Conservation (phyloP, 1,140 invertebrate genomes). For the Oreohelix idahoensis region DNA sequence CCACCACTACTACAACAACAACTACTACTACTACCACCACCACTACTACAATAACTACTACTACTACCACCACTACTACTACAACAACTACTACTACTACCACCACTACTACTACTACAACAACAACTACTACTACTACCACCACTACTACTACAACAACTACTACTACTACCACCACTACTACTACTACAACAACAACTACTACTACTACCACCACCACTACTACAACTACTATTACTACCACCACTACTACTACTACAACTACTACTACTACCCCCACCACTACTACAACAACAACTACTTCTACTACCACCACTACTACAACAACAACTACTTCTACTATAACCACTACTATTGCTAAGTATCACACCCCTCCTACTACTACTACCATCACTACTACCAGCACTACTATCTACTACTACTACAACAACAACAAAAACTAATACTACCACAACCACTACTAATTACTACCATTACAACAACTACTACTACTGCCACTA, state of each 20-base stretch:
- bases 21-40: background rate
- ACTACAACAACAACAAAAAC: too few relatives aligned
- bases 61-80: conserved; percentile 38
- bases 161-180: conserved; percentile 43
- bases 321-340: too few relatives aligned
- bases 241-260: background rate
- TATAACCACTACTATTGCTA: too few relatives aligned
- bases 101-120: conserved; percentile 42
- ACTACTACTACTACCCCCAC: background rate
- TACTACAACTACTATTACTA: conserved; percentile 3
- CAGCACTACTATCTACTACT: too few relatives aligned
- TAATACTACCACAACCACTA: too few relatives aligned
- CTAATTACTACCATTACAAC: too few relatives aligned
- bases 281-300: too few relatives aligned
- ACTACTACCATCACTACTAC: too few relatives aligned
- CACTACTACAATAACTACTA: background rate
- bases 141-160: conserved; percentile 42
- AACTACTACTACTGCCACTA: too few relatives aligned
- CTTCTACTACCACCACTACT: too few relatives aligned
- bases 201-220: conserved; percentile 39
- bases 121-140: conserved; percentile 42
- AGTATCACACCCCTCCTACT: too few relatives aligned
- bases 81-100: conserved; percentile 43
- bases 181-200: conserved; percentile 39
- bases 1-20: background rate